Base-by-base conservation (phyloP, 2,888 invertebrate genomes). In the Conchocele bisecta region DNA sequence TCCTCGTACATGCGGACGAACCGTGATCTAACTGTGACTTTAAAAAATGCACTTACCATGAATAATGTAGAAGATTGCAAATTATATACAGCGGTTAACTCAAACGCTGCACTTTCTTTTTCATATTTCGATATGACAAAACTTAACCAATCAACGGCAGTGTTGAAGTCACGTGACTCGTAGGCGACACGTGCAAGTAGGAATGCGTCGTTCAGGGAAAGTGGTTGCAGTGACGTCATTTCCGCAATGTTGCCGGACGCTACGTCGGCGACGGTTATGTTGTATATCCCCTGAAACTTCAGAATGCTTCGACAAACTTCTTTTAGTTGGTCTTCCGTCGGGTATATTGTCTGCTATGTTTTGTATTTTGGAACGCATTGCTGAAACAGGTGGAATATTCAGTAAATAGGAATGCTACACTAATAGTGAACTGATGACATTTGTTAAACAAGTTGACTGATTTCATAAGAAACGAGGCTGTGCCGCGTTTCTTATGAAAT, bases 321-420 rank as follows among this genome's bases (percentile, higher is more conserved):
- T 28, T 57, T 44, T 2, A 83, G 44, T 17, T 75, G 51, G 7
- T 61, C 41, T 3, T 72, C 69, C 4, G 58, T 51, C 28, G 84
- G n/a, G 84, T 3, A 84, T 56, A 29, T 82, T 83, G 31, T 82
- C 78, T 2, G 66, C 75, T 0, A 84, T 81, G 33, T 84, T 83
- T 39, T 77, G 50, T 3, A 84, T 57, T 56, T 82, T 79, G 3
- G 42, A 35, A 26, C 51, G 17, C 56, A 80, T 41, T 41, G 42
- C 71, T 71, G 66, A 54, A 57, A 53, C 2, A 54, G n/a, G 11
- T 35, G 11, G 37, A 35, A 35, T 13, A n/a, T n/a, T n/a, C n/a
- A n/a, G n/a, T n/a, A n/a, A n/a, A n/a, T n/a, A n/a, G n/a, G n/a
- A n/a, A n/a, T n/a, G n/a, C n/a, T n/a, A n/a, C n/a, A n/a, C n/a